Evolutionary conservation across 2,888 invertebrate species (phyloP).

Genomic region (Meandrusa payeni): DNA sequence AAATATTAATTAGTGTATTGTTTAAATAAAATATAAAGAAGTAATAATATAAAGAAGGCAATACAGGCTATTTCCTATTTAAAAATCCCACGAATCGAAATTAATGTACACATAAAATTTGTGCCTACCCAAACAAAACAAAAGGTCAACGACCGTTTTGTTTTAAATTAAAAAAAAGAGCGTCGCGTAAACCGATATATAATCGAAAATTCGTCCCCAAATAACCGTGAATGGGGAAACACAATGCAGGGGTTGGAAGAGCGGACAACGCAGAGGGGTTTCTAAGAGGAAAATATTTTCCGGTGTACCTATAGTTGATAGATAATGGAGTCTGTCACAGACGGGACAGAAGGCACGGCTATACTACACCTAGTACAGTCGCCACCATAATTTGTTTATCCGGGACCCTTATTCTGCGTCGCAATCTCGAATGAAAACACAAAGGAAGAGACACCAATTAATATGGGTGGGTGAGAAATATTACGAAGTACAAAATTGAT

Average conservation of each 20-base stretch:
- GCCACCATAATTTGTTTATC: conserved; percentile 36
- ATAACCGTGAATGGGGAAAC: conserved; percentile 8
- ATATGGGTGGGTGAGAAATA: conserved; percentile 14
- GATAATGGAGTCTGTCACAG: conserved; percentile 55
- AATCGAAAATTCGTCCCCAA: conserved; percentile 1
- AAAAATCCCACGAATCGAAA: too few species aligned
- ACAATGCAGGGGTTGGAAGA: conserved; percentile 18
- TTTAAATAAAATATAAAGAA: too few species aligned
- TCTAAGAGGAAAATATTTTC: conserved; percentile 49
- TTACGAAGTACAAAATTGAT: background rate
- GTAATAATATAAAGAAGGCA: too few species aligned
- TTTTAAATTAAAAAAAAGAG: conserved; percentile 1
- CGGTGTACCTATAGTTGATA: conserved; percentile 32
- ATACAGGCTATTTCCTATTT: too few species aligned
- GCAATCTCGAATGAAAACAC: conserved; percentile 26
- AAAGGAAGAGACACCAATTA: conserved; percentile 23
- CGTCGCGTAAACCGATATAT: conserved; percentile 6
- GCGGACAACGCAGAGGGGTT: conserved; percentile 28
- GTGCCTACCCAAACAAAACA: too few species aligned
- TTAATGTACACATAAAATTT: too few species aligned
- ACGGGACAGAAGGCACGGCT: conserved; percentile 34
- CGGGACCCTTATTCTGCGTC: conserved; percentile 23
- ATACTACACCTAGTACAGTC: too few species aligned
- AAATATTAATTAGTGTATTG: too few species aligned
- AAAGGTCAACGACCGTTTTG: too few species aligned